phyloP scores from a whole-genome alignment of 2,888 invertebrate genomes.

The Epistrophella euchroma region DNA sequence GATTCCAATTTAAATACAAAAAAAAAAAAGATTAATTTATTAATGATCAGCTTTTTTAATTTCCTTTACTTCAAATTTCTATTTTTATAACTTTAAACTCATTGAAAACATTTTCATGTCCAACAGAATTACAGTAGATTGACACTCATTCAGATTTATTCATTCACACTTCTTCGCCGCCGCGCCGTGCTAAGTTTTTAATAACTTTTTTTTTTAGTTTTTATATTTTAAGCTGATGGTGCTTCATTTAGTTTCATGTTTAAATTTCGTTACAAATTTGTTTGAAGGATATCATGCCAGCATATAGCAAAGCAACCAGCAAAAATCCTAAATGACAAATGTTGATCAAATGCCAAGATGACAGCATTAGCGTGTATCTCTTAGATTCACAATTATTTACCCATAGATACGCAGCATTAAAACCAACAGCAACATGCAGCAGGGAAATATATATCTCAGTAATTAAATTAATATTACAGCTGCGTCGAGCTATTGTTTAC shows the following conservation, averaged over 20 bases:
- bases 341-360: slow-evolving; percentile 75
- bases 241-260: slow-evolving; percentile 64
- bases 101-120: slow-evolving; percentile 9
- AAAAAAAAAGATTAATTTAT: neutral
- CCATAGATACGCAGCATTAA: neutral
- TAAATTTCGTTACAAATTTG: slow-evolving; percentile 57
- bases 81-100: neutral
- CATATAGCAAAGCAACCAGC: slow-evolving; percentile 30
- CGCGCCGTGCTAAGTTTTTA: slow-evolving; percentile 5
- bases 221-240: slow-evolving; percentile 14
- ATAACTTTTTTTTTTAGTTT: slow-evolving; percentile 5
- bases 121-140: slow-evolving; percentile 21
- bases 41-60: neutral
- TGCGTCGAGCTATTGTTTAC: slow-evolving; percentile 65
- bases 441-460: slow-evolving; percentile 15
- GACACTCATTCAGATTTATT: slow-evolving; percentile 66
- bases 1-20: neutral
- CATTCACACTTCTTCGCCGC: slow-evolving; percentile 64
- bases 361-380: slow-evolving; percentile 61
- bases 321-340: slow-evolving; percentile 66
- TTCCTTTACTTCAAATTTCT: neutral
- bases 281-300: slow-evolving; percentile 45
- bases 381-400: slow-evolving; percentile 66
- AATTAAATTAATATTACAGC: slow-evolving; percentile 65
- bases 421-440: slow-evolving; percentile 1